phyloP scores from a whole-genome alignment of 1,140 invertebrate genomes.

The Aphelinus atriplicis region DNA sequence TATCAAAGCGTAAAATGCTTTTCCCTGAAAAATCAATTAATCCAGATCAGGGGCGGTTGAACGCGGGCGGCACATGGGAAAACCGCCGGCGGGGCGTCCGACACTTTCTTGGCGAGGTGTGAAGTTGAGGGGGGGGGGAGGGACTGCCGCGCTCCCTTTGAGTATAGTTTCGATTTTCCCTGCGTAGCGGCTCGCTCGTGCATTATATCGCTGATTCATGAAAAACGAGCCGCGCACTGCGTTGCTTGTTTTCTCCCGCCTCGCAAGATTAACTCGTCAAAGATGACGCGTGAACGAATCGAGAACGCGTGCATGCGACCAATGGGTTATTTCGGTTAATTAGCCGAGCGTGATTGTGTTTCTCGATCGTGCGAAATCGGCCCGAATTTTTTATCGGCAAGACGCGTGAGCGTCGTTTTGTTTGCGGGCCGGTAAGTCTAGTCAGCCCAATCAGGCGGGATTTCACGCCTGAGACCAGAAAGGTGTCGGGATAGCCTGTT shows the following conservation, averaged over 20 bases:
- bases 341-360: conserved; percentile 44
- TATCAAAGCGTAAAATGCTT: neutral
- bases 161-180: conserved; percentile 49
- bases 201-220: conserved; percentile 61
- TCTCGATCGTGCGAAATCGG: conserved; percentile 7
- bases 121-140: conserved; percentile 29
- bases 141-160: neutral
- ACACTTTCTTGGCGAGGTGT: conserved; percentile 6
- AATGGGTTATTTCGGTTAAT: conserved; percentile 64
- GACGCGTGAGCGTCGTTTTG: neutral
- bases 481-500: conserved; percentile 8
- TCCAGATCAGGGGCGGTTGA: neutral
- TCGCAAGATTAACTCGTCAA: conserved; percentile 60
- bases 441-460: conserved; percentile 18
- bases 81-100: neutral
- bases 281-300: conserved; percentile 51
- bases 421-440: neutral
- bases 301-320: conserved; percentile 51
- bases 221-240: conserved; percentile 45
- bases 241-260: neutral
- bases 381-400: neutral
- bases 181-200: conserved; percentile 33
- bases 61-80: conserved; percentile 9
- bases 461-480: conserved; percentile 21
- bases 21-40: conserved; percentile 30